phyloP scores from a whole-genome alignment of 1,140 invertebrate species.

The Leptestheria dahalacensis region DNA sequence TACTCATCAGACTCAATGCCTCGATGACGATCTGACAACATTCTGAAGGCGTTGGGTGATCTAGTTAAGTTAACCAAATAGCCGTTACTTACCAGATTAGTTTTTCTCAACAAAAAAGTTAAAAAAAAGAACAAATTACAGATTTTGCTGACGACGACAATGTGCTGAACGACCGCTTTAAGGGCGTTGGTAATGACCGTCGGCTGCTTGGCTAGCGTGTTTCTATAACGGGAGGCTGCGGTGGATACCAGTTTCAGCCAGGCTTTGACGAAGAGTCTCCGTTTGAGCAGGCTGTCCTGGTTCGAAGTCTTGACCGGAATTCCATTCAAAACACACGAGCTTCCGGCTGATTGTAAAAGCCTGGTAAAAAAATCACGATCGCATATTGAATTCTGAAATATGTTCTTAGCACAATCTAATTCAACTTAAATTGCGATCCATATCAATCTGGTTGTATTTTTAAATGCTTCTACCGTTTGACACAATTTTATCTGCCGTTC shows the following conservation, averaged over 20 bases:
- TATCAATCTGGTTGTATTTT: too few relatives aligned
- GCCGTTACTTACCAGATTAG: too few relatives aligned
- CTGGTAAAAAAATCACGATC: not conserved
- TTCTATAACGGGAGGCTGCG: not conserved
- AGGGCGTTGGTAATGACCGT: not conserved
- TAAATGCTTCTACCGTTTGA: too few relatives aligned
- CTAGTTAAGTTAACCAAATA: too few relatives aligned
- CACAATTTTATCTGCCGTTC: too few relatives aligned
- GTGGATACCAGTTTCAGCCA: not conserved
- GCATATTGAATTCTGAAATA: too few relatives aligned
- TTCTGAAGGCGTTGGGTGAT: not conserved
- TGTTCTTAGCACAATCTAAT: too few relatives aligned
- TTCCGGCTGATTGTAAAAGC: constrained; percentile 1
- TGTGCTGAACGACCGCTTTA: not conserved
- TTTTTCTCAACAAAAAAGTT: too few relatives aligned
- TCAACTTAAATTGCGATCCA: too few relatives aligned
- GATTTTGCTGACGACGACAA: not conserved
- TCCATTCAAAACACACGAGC: not conserved
- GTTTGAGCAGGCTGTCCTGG: not conserved
- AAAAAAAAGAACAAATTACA: too few relatives aligned
- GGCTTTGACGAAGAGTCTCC: not conserved
- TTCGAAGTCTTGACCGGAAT: not conserved
- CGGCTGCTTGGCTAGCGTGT: not conserved
- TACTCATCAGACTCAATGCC: not conserved
- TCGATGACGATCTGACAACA: not conserved